phyloP scores from a whole-genome alignment of 2,888 invertebrate genomes.

The Fragum whitleyi region DNA sequence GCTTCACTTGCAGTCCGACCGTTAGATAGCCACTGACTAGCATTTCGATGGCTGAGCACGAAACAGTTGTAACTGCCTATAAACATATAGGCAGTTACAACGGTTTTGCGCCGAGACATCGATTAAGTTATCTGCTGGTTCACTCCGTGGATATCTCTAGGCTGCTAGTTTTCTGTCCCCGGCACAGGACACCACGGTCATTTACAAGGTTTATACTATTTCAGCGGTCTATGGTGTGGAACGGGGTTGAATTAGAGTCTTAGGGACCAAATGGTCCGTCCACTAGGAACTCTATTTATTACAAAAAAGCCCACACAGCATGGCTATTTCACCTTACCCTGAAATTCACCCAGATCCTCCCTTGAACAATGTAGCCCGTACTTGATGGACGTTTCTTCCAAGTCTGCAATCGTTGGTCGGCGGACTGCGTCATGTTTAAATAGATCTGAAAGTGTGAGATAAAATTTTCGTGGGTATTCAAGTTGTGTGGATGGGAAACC shows the following conservation, averaged over 20 bases:
- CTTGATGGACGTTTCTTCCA: neutral
- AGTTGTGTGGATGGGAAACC: too few species aligned
- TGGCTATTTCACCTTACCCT: too few species aligned
- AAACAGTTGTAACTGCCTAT: too few species aligned
- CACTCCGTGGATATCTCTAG: neutral
- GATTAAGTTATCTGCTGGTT: neutral
- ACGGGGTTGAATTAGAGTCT: too few species aligned
- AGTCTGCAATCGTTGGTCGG: slow-evolving; percentile 8
- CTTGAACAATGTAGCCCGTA: slow-evolving; percentile 28
- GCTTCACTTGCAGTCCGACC: neutral
- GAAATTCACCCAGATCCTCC: slow-evolving; percentile 20
- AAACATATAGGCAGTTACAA: too few species aligned
- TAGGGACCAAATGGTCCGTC: too few species aligned
- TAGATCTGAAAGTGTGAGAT: slow-evolving; percentile 2
- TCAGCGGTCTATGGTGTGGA: too few species aligned
- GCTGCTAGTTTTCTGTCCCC: neutral
- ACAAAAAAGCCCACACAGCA: too few species aligned
- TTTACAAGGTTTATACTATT: neutral
- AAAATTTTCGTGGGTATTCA: too few species aligned
- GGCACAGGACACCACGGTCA: neutral
- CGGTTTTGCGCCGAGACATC: too few species aligned
- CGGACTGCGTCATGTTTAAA: slow-evolving; percentile 20
- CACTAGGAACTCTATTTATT: too few species aligned
- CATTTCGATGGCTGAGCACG: too few species aligned
- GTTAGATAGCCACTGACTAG: neutral